Conservation (phyloP, 2,888 invertebrate species). For the Drosophila helvetica region DNA sequence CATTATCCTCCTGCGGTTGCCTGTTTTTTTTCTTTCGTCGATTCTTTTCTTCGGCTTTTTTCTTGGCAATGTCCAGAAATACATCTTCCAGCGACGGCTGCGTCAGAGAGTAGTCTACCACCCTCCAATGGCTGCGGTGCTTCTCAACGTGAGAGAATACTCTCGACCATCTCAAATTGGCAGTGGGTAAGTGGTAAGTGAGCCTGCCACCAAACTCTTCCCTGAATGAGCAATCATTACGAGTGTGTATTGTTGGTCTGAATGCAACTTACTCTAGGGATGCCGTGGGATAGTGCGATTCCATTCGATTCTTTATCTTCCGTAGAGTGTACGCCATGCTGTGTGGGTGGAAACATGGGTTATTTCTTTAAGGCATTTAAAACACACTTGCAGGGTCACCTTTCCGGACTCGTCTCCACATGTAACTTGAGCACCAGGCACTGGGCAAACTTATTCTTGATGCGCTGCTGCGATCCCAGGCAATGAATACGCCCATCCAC, state of each 20-base stretch:
- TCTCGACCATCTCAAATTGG: conserved; percentile 5
- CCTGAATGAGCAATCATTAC: not conserved
- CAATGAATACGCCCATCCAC: conserved; percentile 89
- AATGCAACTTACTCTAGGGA: conserved; percentile 11
- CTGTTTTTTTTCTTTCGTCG: too few relatives aligned
- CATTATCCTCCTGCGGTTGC: too few relatives aligned
- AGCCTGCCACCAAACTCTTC: conserved; percentile 22
- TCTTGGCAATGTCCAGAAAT: conserved; percentile 15
- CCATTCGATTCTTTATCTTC: conserved; percentile 5
- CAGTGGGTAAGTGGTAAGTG: not conserved
- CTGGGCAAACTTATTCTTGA: conserved; percentile 88
- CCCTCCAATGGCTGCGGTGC: conserved; percentile 4
- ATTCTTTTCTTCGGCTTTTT: not conserved
- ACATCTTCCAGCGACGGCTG: conserved; percentile 17
- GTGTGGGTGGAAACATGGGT: not conserved
- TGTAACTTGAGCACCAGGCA: conserved; percentile 31
- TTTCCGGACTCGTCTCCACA: not conserved
- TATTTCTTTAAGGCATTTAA: not conserved
- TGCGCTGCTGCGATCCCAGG: conserved; percentile 88
- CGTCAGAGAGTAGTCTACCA: conserved; percentile 14
- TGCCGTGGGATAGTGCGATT: not conserved
- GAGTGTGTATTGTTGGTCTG: not conserved
- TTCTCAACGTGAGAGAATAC: conserved; percentile 10
- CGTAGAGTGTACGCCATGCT: not conserved
- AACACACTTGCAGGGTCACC: not conserved